Base-by-base conservation (phyloP, 1,140 invertebrate genomes). In the Drosophila nigromelanica region DNA sequence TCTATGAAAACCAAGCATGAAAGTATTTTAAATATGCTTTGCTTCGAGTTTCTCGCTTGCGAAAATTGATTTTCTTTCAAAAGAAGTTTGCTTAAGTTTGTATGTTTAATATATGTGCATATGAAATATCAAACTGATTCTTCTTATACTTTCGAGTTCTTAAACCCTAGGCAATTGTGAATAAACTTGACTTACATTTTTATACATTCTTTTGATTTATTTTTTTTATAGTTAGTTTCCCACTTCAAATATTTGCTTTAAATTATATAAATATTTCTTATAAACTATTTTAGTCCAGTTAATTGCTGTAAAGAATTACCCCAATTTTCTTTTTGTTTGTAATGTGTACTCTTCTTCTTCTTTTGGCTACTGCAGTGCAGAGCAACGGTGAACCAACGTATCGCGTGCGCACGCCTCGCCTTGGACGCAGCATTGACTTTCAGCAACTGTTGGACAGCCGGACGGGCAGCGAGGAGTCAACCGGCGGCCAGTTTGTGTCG, bases 361-460 rank as follows among this genome's bases (percentile, higher is more conserved):
- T 48, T 50, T 43, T 24, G 40, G n/a, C 40, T 43, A 27, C 18
- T 69, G 21, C 68, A 90, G 89, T 90, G 69, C 89, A 90, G 61
- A 89, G 67, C 66, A 90, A 40, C 39, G 76, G 73, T 30, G 89
- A 90, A 51, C 89, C 80, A 24, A 56, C 89, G 52, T 86, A 81
- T 87, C 81, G 87, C 87, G 76, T 82, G 85, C 83, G 80, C 48
- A 91, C 89, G 64, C 89, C 89, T 75, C 89, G 89, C 70, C 89
- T 91, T 67, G 89, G 89, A 35, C 89, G 89, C 64, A 91, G 89
- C 85, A 91, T 90, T 89, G 90, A 89, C 87, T 89, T 85, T 63
- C 75, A 78, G 62, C 80, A 75, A 43, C 55, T 82, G 18, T 63
- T 86, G 37, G 82, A 77, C 39, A 62, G 70, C 2, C 15, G 71